Percentiles rank a stretch among this genome's conserved stretches.
Evolutionary conservation across 2,113 vertebrate species (phyloP).

Genomic region (Malurus elegans): DNA sequence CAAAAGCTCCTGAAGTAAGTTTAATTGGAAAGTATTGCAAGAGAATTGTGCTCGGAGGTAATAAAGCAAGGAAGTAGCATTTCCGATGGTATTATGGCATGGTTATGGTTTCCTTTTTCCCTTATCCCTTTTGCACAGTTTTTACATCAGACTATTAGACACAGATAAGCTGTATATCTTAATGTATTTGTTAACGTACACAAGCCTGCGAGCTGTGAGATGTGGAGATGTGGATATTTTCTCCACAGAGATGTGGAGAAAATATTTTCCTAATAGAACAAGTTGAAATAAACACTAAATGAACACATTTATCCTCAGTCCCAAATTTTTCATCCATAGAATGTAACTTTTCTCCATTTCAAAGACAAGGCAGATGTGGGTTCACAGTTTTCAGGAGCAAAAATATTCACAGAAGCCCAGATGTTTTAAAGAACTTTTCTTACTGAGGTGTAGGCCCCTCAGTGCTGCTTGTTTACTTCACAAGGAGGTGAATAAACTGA

Average conservation of each 20-base stretch:
- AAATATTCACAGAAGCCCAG: neutral
- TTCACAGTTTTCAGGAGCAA: neutral
- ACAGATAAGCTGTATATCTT: neutral
- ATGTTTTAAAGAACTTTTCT: neutral
- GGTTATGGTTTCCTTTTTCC: neutral
- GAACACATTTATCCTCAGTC: neutral
- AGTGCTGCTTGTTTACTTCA: neutral
- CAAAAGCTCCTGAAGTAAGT: neutral
- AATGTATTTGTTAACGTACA: neutral
- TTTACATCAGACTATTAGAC: neutral
- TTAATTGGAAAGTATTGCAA: neutral
- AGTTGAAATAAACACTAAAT: neutral
- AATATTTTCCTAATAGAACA: neutral
- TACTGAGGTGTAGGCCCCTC: neutral
- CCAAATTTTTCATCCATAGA: neutral
- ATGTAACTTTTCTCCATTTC: neutral
- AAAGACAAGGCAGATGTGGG: neutral
- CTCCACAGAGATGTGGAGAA: neutral
- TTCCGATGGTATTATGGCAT: neutral
- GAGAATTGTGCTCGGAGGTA: neutral
- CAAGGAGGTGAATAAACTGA: neutral
- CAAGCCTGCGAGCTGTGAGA: neutral
- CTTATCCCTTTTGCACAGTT: neutral
- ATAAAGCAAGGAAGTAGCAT: neutral
- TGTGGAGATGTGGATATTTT: neutral